Conservation (phyloP, 2,888 invertebrate species). For the Atethmia centrago region DNA sequence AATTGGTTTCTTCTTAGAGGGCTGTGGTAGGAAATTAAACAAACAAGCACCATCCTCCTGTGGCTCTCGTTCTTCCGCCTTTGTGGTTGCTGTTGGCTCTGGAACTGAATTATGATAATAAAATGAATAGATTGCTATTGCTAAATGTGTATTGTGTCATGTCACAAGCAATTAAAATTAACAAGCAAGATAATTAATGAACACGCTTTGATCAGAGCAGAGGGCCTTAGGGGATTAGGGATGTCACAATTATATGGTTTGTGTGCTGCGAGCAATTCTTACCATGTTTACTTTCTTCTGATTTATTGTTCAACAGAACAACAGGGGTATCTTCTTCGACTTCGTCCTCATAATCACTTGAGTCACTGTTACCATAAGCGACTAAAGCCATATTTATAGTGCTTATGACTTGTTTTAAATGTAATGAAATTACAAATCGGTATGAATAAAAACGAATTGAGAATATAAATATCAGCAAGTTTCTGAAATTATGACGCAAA, state of each 20-base stretch:
- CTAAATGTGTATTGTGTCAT: background rate
- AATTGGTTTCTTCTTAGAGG: constrained; percentile 77
- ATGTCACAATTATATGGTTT: background rate
- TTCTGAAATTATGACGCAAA: background rate
- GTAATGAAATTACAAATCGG: background rate
- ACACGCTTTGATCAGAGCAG: background rate
- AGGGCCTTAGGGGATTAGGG: too few species aligned
- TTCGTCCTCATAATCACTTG: constrained; percentile 84
- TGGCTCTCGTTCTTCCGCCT: constrained; percentile 13
- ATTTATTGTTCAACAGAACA: constrained; percentile 71
- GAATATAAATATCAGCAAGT: background rate
- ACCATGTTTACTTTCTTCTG: constrained; percentile 64
- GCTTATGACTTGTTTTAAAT: background rate
- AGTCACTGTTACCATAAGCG: constrained; percentile 91
- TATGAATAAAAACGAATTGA: background rate
- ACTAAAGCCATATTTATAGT: constrained; percentile 90
- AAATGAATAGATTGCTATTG: background rate
- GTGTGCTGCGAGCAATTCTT: background rate
- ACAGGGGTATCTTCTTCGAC: constrained; percentile 68
- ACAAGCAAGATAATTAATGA: background rate
- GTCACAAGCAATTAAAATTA: background rate
- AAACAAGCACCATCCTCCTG: constrained; percentile 68
- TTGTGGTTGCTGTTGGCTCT: constrained; percentile 37
- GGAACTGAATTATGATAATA: background rate
- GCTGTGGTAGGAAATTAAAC: constrained; percentile 88